Base-by-base conservation (phyloP, 2,888 invertebrate genomes). In the Mantis religiosa region DNA sequence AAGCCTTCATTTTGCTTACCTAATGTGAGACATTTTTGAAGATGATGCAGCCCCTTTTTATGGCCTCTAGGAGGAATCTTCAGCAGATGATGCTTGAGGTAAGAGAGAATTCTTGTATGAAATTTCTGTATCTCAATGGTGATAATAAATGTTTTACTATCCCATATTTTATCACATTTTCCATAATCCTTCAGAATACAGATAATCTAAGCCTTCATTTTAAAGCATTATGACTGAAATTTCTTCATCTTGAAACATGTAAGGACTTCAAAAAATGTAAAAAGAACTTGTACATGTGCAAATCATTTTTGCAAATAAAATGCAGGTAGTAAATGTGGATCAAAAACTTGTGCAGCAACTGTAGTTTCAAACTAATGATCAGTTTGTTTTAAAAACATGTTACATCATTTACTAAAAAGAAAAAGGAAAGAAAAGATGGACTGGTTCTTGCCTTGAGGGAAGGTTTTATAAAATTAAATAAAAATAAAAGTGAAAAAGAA, bases 31-130 rank as follows among this genome's bases (percentile, higher is more conserved):
- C 25, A 25, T 71, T 71, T 20, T 20, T 71, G 54, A 71, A 71
- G 54, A 71, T 71, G 54, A 71, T 71, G 54, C 20, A 20, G 54
- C 20, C 20, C 2, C 20, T 71, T 20, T 20, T 71, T 20, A 71
- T 71, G 54, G 6, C 25, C 20, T 71, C 1, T 71, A 71, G 54
- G 54, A 71, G 54, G 54, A 71, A 71, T 25, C 54, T 71, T 20
- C 54, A 71, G 20, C 54, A 71, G 54, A 71, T 8, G 20, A 41
- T 71, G 54, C 6, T 25, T 9, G 89, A 90, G 89, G 89, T 90
- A 90, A 90, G 89, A 89, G 83, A 54, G 89, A 88, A 90, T 87
- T 89, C 88, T 88, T 90, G 87, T 86, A 89, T 47, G 71, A 82
- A 81, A 87, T 88, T 90, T 87, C 85, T 90, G 89, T 90, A 89